These are phyloP conservation scores for Eupithecia tripunctaria DNA, from an alignment of 2,888 invertebrate genomes.

Conservation along the genomic window DNA sequence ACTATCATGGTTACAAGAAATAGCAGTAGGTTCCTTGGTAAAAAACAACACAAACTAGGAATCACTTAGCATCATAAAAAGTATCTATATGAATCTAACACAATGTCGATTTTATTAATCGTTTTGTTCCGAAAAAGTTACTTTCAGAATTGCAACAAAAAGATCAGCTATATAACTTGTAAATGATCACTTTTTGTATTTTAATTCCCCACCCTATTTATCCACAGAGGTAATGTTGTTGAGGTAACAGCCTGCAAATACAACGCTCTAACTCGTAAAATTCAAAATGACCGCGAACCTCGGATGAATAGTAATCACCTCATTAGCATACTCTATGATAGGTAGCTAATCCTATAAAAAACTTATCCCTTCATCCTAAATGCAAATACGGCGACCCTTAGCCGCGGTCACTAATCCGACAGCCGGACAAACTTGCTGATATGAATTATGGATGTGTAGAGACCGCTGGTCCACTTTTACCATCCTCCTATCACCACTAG, in stretches of 20 bases:
- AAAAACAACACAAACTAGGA: too few relatives aligned
- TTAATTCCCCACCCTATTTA: neutral
- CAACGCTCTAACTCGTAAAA: slow-evolving; percentile 7
- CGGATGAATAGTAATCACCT: slow-evolving; percentile 42
- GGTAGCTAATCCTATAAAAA: slow-evolving; percentile 61
- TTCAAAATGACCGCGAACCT: slow-evolving; percentile 18
- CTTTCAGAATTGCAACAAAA: neutral
- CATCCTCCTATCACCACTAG: slow-evolving; percentile 47
- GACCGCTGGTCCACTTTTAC: slow-evolving; percentile 51
- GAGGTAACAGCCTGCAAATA: slow-evolving; percentile 3
- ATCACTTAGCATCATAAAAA: too few relatives aligned
- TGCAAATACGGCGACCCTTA: slow-evolving; percentile 60
- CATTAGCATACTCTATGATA: slow-evolving; percentile 47
- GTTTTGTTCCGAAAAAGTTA: neutral
- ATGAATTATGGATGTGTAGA: slow-evolving; percentile 64
- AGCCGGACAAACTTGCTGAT: slow-evolving; percentile 55
- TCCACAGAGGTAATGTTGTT: neutral
- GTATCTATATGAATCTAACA: too few relatives aligned
- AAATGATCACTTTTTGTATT: neutral
- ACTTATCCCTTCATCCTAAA: slow-evolving; percentile 56
- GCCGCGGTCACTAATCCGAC: slow-evolving; percentile 54
- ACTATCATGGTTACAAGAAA: too few relatives aligned
- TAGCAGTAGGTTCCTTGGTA: too few relatives aligned
- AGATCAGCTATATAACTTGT: too few relatives aligned
- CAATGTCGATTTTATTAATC: too few relatives aligned